Evolutionary conservation across 2,113 vertebrate genomes (phyloP).

Genomic region (Numenius arquata): DNA sequence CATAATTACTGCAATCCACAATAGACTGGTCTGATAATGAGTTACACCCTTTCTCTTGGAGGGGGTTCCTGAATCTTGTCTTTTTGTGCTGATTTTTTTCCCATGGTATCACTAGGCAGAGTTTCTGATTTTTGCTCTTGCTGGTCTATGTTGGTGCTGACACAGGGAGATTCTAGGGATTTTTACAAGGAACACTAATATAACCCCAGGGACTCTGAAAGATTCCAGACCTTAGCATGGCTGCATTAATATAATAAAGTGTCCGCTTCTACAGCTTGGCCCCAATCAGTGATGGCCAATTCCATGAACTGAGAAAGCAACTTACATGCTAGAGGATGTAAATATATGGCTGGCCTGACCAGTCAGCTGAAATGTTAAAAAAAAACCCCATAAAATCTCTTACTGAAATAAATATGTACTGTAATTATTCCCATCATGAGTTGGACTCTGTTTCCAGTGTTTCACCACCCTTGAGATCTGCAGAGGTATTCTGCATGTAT

Average conservation of each 20-base stretch:
- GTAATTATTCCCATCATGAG: neutral
- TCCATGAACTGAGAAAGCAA: neutral
- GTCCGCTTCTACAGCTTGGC: neutral
- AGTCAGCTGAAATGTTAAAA: neutral
- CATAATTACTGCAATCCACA: slow-evolving; percentile 63
- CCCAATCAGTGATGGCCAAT: neutral
- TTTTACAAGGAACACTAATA: neutral
- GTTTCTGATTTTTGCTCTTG: slow-evolving; percentile 35
- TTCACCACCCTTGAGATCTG: neutral
- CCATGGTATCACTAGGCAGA: slow-evolving; percentile 48
- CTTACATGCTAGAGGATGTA: neutral
- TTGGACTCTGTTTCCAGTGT: neutral
- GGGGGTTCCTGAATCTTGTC: slow-evolving; percentile 29
- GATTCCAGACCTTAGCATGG: neutral
- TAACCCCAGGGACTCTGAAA: neutral
- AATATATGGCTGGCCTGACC: neutral
- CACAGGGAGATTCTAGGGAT: slow-evolving; percentile 1
- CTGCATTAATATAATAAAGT: neutral
- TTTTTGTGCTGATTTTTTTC: slow-evolving; percentile 69
- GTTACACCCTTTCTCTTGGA: slow-evolving; percentile 58
- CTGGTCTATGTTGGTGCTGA: slow-evolving; percentile 12
- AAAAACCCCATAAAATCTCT: neutral
- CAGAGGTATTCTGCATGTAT: neutral
- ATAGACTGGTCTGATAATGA: slow-evolving; percentile 56
- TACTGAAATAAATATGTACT: neutral